These are phyloP conservation scores for Clitarchus hookeri DNA, from an alignment of 2,888 invertebrate species.

Conservation along the genomic window DNA sequence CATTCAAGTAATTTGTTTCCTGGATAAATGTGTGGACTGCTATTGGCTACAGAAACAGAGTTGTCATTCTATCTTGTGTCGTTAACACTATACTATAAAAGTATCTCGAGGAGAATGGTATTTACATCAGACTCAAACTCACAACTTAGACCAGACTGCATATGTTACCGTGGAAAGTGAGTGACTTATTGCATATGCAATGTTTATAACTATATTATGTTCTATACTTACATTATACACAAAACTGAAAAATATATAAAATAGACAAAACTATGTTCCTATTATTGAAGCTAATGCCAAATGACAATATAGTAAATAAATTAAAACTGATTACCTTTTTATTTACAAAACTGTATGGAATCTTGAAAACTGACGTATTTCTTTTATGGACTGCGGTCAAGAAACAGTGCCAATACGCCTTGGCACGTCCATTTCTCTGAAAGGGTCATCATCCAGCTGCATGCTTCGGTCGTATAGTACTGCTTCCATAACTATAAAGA, in stretches of 20 bases:
- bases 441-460: neutral
- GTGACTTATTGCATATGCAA: neutral
- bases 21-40: neutral
- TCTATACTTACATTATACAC: neutral
- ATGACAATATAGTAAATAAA: neutral
- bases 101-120: neutral
- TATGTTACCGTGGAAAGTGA: neutral
- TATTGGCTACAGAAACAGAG: neutral
- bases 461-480: no score
- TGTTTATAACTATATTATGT: neutral
- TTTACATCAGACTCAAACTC: neutral
- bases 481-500: neutral
- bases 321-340: neutral
- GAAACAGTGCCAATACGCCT: neutral
- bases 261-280: no score
- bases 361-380: neutral
- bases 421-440: neutral
- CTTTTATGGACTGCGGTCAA: neutral
- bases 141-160: neutral
- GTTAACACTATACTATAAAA: neutral
- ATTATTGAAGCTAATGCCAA: neutral
- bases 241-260: no score
- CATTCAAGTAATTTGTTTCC: neutral
- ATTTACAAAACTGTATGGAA: conserved; percentile 12
- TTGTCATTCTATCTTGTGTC: neutral